Conservation (phyloP, 2,797 vertebrate species). For the Crotalus adamanteus region DNA sequence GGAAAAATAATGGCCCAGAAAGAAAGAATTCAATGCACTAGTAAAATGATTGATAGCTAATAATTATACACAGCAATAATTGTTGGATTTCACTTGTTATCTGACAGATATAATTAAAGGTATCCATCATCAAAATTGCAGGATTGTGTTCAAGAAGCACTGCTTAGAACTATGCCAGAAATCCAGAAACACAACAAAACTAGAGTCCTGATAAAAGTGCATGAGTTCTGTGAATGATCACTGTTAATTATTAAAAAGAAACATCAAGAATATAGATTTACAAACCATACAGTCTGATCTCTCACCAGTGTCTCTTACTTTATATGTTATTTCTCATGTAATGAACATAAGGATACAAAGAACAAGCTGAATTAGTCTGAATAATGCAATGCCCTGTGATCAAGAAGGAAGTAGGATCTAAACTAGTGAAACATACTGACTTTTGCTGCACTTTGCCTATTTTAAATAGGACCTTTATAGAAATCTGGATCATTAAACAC, state of each 20-base stretch:
- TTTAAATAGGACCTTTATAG: constrained; percentile 18
- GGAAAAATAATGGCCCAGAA: not conserved
- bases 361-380: constrained; percentile 21
- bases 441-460: not conserved
- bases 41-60: not conserved
- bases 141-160: not conserved
- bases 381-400: not conserved
- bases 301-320: not conserved
- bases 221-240: not conserved
- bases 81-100: constrained; percentile 4
- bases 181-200: not conserved
- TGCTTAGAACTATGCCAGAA: not conserved
- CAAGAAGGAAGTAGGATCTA: constrained; percentile 10
- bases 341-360: not conserved
- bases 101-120: constrained; percentile 10
- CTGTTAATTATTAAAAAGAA: not conserved
- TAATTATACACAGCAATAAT: not conserved
- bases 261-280: not conserved
- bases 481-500: constrained; percentile 1
- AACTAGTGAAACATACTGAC: fast-evolving
- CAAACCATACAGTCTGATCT: not conserved
- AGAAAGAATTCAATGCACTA: not conserved
- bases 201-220: not conserved
- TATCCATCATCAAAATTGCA: not conserved
- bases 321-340: not conserved